Conservation (phyloP, 2,797 vertebrate genomes). For the Clamator glandarius region DNA sequence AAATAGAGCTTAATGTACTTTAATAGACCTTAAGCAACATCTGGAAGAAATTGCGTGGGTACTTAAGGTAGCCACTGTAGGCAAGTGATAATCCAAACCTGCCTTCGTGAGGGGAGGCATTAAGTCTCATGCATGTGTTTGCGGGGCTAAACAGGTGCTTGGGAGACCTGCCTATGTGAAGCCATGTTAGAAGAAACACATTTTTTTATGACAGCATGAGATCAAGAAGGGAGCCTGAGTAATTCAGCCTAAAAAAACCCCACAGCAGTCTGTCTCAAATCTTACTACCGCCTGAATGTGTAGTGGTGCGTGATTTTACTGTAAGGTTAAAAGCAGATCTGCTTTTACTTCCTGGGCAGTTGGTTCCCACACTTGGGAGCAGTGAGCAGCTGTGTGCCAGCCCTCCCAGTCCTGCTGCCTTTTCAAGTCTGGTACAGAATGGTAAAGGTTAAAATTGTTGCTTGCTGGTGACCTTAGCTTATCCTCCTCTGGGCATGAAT, state of each 20-base stretch:
- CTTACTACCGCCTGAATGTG: background rate
- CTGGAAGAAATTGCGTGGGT: background rate
- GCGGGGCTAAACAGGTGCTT: background rate
- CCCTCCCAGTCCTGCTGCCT: background rate
- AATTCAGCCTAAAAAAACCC: background rate
- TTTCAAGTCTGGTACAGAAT: background rate
- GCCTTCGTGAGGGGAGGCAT: background rate
- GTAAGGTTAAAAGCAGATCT: background rate
- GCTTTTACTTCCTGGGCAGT: background rate
- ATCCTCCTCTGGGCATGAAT: background rate
- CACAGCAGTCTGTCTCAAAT: background rate
- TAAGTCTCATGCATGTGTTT: background rate
- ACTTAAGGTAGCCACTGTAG: background rate
- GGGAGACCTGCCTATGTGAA: background rate
- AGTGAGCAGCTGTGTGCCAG: background rate
- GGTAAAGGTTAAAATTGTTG: background rate
- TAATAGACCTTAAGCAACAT: conserved; percentile 29
- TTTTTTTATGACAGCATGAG: background rate
- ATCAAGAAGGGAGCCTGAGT: background rate
- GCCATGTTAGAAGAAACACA: background rate
- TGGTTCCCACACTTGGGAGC: background rate
- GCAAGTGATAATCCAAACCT: background rate
- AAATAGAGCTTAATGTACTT: background rate
- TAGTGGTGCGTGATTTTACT: background rate
- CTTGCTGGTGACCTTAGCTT: background rate